Percentiles rank a stretch among this genome's conserved stretches.
Evolutionary conservation across 2,797 vertebrate species (phyloP).

Genomic region (Acanthurus lineatus): DNA sequence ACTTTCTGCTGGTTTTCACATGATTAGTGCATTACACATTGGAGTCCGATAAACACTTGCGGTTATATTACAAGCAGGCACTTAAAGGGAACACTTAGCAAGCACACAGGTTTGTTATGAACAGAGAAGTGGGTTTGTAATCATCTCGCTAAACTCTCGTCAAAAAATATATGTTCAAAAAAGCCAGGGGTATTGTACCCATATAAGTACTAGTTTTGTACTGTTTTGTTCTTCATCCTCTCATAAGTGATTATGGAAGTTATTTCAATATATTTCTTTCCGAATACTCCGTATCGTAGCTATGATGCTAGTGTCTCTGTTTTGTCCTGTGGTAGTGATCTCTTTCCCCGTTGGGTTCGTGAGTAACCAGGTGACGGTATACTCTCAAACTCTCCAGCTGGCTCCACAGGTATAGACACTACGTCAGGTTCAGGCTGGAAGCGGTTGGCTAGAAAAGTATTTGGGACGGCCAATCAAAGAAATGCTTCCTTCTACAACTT

Average conservation of each 20-base stretch:
- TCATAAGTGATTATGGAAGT: conserved; percentile 60
- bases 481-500: conserved; percentile 81
- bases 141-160: conserved; percentile 75
- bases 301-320: conserved; percentile 85
- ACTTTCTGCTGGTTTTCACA: conserved; percentile 70
- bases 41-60: conserved; percentile 80
- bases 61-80: conserved; percentile 87
- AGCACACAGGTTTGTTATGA: conserved; percentile 84
- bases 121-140: conserved; percentile 67
- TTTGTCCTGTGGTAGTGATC: conserved; percentile 88
- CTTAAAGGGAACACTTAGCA: conserved; percentile 74
- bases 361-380: conserved; percentile 84
- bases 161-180: conserved; percentile 79
- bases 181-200: conserved; percentile 84
- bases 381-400: conserved; percentile 91
- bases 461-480: conserved; percentile 92
- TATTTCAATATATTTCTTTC: conserved; percentile 65
- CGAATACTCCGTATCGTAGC: conserved; percentile 67
- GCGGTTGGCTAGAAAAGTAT: conserved; percentile 92
- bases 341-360: conserved; percentile 91
- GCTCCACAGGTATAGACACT: conserved; percentile 92
- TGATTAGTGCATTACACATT: conserved; percentile 81
- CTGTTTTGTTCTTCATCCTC: conserved; percentile 62
- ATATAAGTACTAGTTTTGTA: conserved; percentile 70
- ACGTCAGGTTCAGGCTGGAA: conserved; percentile 93